A percentile compares a stretch with the other conserved stretches of the same genome.
These are phyloP conservation scores for Apeltes quadracus DNA, from an alignment of 2,113 vertebrate species.

Conservation along the genomic window DNA sequence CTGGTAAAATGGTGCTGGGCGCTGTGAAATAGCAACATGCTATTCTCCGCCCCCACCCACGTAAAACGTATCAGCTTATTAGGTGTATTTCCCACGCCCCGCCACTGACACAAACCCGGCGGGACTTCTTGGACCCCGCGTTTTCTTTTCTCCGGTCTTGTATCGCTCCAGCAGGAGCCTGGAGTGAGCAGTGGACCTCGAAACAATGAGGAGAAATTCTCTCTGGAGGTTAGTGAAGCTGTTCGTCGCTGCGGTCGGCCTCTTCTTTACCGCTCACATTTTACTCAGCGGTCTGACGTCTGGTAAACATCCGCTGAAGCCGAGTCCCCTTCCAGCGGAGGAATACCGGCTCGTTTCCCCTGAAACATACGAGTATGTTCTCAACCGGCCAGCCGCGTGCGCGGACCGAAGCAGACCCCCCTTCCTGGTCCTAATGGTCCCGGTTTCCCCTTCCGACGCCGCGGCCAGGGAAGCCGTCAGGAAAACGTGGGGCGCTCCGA, in stretches of 20 bases:
- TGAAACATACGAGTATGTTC: slow-evolving; percentile 70
- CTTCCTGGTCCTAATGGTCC: slow-evolving; percentile 81
- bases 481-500: slow-evolving; percentile 75
- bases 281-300: neutral
- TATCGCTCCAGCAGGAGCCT: neutral
- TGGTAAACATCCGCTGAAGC: neutral
- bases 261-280: slow-evolving; percentile 40
- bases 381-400: slow-evolving; percentile 75
- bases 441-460: slow-evolving; percentile 49
- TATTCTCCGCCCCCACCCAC: too few relatives aligned
- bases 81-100: too few relatives aligned
- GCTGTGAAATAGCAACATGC: too few relatives aligned
- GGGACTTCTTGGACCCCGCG: neutral
- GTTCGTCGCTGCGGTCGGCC: slow-evolving; percentile 11
- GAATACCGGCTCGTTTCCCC: slow-evolving; percentile 64
- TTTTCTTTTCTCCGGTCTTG: neutral
- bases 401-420: slow-evolving; percentile 35
- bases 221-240: slow-evolving; percentile 35
- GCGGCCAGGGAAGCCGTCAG: slow-evolving; percentile 67
- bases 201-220: slow-evolving; percentile 37
- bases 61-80: too few relatives aligned
- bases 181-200: neutral
- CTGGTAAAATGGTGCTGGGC: too few relatives aligned
- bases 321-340: slow-evolving; percentile 8
- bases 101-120: neutral